Percentiles rank a stretch among this genome's conserved stretches.
phyloP scores from a whole-genome alignment of 2,888 invertebrate species.

The Timandra comae region DNA sequence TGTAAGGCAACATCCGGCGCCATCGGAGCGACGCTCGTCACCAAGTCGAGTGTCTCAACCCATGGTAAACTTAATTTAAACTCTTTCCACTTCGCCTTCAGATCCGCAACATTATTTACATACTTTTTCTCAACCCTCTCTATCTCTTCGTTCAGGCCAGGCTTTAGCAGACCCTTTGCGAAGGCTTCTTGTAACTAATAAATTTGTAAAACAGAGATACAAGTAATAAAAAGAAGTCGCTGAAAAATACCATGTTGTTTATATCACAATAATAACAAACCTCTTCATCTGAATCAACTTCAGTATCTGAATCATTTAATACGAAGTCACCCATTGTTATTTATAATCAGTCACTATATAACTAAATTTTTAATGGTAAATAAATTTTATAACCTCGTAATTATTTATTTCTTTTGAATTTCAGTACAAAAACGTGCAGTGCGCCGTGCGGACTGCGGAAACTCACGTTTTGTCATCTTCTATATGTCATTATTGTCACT shows the following conservation, averaged over 20 bases:
- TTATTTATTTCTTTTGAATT: too few species aligned
- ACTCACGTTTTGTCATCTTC: too few species aligned
- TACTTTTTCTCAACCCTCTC: constrained; percentile 73
- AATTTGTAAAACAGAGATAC: background rate
- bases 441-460: too few species aligned
- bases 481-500: too few species aligned
- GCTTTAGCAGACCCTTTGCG: constrained; percentile 88
- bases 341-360: too few species aligned
- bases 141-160: constrained; percentile 86
- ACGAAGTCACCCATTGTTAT: constrained; percentile 62
- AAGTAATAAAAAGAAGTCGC: background rate
- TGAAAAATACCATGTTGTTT: background rate
- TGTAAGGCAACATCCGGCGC: constrained; percentile 90
- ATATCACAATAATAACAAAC: constrained; percentile 34
- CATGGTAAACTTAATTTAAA: constrained; percentile 86
- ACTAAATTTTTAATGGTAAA: too few species aligned
- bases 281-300: constrained; percentile 77
- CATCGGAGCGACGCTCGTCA: constrained; percentile 85
- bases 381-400: too few species aligned
- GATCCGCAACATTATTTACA: constrained; percentile 84
- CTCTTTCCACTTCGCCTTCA: constrained; percentile 83
- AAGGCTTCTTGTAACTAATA: constrained; percentile 92
- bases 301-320: constrained; percentile 67
- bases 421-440: too few species aligned
- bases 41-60: constrained; percentile 90